phyloP scores from a whole-genome alignment of 2,888 invertebrate species.

The Dusona sp. region DNA sequence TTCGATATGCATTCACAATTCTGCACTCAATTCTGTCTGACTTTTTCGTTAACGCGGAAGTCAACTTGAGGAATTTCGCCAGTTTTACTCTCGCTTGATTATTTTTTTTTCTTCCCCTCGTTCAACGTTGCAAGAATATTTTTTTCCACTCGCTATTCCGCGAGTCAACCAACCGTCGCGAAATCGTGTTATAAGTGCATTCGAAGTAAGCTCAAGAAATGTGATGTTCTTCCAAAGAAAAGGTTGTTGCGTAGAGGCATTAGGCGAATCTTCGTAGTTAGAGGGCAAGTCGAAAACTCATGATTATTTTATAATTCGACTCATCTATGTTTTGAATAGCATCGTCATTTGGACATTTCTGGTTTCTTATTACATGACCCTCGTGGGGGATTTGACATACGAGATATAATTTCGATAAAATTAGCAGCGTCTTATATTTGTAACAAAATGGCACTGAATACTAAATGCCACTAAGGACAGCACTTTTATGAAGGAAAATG shows the following conservation, averaged over 20 bases:
- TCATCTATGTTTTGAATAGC: background rate
- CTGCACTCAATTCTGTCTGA: background rate
- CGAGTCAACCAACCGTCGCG: background rate
- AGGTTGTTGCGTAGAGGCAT: background rate
- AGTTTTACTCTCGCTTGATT: conserved; percentile 1
- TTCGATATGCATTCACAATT: conserved; percentile 2
- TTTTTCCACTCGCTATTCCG: background rate
- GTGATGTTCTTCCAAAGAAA: background rate
- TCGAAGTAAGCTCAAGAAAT: background rate
- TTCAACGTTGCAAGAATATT: conserved; percentile 6
- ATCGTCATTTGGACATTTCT: background rate
- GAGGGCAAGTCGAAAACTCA: background rate
- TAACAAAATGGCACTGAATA: too few relatives aligned
- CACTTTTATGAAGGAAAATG: too few relatives aligned
- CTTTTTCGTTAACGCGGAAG: conserved; percentile 48
- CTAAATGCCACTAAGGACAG: too few relatives aligned
- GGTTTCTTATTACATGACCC: background rate
- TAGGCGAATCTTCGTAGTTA: too few relatives aligned
- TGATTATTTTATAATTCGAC: background rate
- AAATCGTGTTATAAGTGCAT: conserved; percentile 9
- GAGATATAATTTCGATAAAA: background rate
- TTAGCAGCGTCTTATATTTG: background rate
- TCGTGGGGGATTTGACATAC: background rate
- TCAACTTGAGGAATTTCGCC: conserved; percentile 36
- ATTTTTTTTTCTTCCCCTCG: background rate